Percentiles rank a stretch among this genome's conserved stretches.
phyloP scores from a whole-genome alignment of 64 coral and sea anemone species.

The Hydrozoanthus tunicans region DNA sequence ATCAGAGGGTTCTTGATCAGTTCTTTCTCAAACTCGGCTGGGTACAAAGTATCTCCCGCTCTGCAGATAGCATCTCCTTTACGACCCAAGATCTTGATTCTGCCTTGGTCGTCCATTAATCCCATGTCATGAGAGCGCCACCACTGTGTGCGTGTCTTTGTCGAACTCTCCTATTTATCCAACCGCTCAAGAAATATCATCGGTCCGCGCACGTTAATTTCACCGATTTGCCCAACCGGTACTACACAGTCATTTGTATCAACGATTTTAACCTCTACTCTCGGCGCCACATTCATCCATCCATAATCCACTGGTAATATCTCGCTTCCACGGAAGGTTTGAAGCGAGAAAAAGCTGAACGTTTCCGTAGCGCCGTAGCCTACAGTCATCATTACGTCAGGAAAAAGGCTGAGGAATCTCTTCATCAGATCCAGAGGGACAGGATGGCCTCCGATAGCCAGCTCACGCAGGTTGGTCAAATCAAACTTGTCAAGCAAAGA shows the following conservation, averaged over 20 bases:
- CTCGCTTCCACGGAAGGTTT: not conserved
- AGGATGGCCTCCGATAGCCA: not conserved
- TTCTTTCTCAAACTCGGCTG: constrained; percentile 37
- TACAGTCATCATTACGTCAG: not conserved
- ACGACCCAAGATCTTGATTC: constrained; percentile 9
- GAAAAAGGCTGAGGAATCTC: constrained; percentile 13
- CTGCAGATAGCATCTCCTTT: constrained; percentile 19
- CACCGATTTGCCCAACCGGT: constrained; percentile 5
- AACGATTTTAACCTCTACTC: constrained; percentile 50
- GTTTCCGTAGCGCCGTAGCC: constrained; percentile 26
- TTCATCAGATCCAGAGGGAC: not conserved
- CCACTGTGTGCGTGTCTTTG: not conserved
- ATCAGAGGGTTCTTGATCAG: constrained; percentile 30
- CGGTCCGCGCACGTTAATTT: not conserved
- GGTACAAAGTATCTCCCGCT: not conserved
- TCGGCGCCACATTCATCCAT: not conserved
- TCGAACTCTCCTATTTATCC: not conserved
- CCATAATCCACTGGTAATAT: not conserved
- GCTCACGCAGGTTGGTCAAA: not conserved
- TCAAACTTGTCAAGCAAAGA: constrained; percentile 16
- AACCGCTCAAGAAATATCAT: constrained; percentile 17
- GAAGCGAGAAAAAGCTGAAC: not conserved
- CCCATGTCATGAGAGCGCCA: constrained; percentile 1
- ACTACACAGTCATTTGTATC: constrained; percentile 6
- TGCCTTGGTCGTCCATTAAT: not conserved